Base-by-base conservation (phyloP, 2,797 vertebrate species). In the Pyrrhura leucotis region DNA sequence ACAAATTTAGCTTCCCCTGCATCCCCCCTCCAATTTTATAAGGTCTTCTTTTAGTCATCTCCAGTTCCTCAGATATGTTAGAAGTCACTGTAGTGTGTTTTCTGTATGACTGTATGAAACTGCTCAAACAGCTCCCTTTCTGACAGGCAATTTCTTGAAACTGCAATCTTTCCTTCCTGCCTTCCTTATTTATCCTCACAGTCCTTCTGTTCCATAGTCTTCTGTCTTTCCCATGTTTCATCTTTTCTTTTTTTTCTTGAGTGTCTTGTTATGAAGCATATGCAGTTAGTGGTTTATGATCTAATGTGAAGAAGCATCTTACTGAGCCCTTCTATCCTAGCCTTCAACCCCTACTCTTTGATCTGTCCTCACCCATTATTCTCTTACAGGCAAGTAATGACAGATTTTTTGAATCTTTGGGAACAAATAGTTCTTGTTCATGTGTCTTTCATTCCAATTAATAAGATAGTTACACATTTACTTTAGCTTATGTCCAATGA, bases 151-250 rank as follows among this genome's bases (percentile, higher is more conserved):
- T 77, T 72, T 94, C 68, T 92, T 59, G 26, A 80, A 85, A 53
- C 13, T 2, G 2, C 9, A 83, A 42, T 65, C 61, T 89, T 88
- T 75, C 48, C 72, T 93, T 93, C 66, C 68, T 92, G 72, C 56
- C 62, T 94, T 89, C 69, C 72, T 58, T 92, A 95, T 94, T 96
- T 96, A 93, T 93, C 87, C 85, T 93, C 93, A 89, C 82, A 50
- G 53, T 94, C 89, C 86, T 93, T 93, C 88, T 95, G 89, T 72
- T 97, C 76, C 61, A 45, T 2, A 68, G 48, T 76, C 87, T 82
- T 88, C n/a, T 89, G 61, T 77, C 65, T 95, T 88, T 35, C 54
- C 37, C 26, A 48, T 39, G 20, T 47, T 84, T 69, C 28, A 63
- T 59, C 12, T 47, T 74, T 33, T 37, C 75, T 56, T 62, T 68